Percentiles rank a stretch among this genome's conserved stretches.
phyloP scores from a whole-genome alignment of 2,888 invertebrate genomes.

The Deilephila elpenor region DNA sequence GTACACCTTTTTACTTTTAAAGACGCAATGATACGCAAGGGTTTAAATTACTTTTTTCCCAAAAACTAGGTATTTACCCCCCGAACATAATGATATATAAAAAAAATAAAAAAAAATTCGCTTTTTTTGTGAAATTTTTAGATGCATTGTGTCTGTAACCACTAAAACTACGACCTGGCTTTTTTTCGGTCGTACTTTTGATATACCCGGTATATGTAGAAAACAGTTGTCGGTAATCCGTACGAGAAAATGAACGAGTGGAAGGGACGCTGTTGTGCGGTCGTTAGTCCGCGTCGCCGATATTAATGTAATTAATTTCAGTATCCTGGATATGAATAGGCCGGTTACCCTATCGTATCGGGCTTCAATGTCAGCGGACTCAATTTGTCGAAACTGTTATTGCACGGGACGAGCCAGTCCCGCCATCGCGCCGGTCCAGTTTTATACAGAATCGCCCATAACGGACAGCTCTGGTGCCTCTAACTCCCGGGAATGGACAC shows the following conservation, averaged over 20 bases:
- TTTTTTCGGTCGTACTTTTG: no score
- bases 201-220: neutral
- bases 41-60: no score
- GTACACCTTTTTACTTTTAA: no score
- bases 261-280: neutral
- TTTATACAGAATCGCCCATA: constrained; percentile 75
- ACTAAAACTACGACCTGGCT: no score
- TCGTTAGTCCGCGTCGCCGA: constrained; percentile 18
- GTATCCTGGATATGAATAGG: constrained; percentile 49
- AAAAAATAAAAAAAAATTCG: no score
- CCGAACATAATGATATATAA: no score
- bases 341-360: constrained; percentile 59
- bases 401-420: constrained; percentile 63
- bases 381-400: constrained; percentile 83
- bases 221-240: neutral
- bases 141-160: no score
- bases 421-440: constrained; percentile 63
- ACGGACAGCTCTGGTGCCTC: constrained; percentile 69
- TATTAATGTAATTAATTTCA: constrained; percentile 37
- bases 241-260: constrained; percentile 16
- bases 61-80: no score
- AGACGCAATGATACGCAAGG: no score
- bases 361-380: constrained; percentile 71
- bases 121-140: no score
- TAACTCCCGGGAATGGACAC: constrained; percentile 77